Conservation (phyloP, 2,113 vertebrate genomes). For the Martes martes region DNA sequence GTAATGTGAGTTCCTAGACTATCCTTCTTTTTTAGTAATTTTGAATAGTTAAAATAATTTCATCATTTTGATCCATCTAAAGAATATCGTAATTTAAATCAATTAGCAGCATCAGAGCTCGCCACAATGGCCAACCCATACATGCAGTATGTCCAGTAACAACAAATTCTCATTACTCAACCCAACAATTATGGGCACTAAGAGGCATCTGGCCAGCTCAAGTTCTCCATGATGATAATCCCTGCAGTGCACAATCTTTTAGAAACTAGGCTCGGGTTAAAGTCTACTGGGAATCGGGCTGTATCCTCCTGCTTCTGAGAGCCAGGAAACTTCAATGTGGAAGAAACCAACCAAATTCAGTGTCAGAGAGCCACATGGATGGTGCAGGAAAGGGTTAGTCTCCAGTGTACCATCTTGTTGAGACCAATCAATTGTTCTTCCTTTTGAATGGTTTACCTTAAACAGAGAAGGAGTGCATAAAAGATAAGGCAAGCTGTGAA, state of each 20-base stretch:
- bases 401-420: background rate
- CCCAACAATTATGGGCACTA: background rate
- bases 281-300: background rate
- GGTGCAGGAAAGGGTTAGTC: background rate
- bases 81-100: background rate
- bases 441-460: background rate
- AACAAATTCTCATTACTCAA: background rate
- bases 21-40: background rate
- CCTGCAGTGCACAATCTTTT: background rate
- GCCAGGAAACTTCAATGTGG: background rate
- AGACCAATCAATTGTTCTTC: background rate
- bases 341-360: background rate
- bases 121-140: background rate
- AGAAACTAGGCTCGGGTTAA: background rate
- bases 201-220: background rate
- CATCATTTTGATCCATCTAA: background rate
- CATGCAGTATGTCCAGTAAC: background rate
- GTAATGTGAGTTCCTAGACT: background rate
- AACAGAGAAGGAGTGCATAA: background rate
- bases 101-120: background rate
- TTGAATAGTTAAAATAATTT: slow-evolving; percentile 20
- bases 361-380: background rate
- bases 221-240: background rate
- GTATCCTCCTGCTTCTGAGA: background rate
- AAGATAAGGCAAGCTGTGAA: slow-evolving; percentile 3